Evolutionary conservation across 2,888 invertebrate species (phyloP), one percentile per base, ranked within the genome.

Genomic region (Didymodactylos carnosus): DNA sequence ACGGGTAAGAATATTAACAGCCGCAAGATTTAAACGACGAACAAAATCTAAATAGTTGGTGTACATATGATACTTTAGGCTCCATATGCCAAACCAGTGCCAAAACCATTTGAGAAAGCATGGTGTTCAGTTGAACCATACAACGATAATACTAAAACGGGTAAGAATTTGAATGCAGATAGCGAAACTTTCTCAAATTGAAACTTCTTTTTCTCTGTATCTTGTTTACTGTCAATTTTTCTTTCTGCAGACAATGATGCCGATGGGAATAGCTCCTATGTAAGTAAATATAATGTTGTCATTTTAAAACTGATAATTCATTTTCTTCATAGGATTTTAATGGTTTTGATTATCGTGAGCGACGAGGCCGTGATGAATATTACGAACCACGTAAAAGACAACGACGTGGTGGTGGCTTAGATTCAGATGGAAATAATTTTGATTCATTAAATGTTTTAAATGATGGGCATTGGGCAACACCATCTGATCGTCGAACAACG

Each of bases 81-180:
- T 10, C 73, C 94, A 11, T 94, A 92, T 81, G 91, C 93, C 79
- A 93, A 94, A 83, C 94, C 94, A 23, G 94, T 95, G 82, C 94
- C 94, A 4, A 88, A 91, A 79, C 91, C 92, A 80, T 95, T 95
- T 85, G 93, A 94, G 85, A 91, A 91, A n/a, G 92, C 93, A 78
- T 95, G 95, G 95, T 91, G 78, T 77, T 73, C 73, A 19, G 69
- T 70, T 51, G 46, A 70, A 25, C 29, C 70, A 70, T 62, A 4
- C 10, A 2, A 29, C 10, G 35, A 10, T 62, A n/a, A 62, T 35
- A 53, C 6, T 19, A 53, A 53, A 16, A 35, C n/a, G n/a, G n/a
- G n/a, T n/a, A n/a, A n/a, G n/a, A n/a, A n/a, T n/a, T n/a, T n/a
- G n/a, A n/a, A n/a, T n/a, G n/a, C n/a, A n/a, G n/a, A n/a, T n/a